phyloP scores from a whole-genome alignment of 2,888 invertebrate species.

The Eristalis tenax region DNA sequence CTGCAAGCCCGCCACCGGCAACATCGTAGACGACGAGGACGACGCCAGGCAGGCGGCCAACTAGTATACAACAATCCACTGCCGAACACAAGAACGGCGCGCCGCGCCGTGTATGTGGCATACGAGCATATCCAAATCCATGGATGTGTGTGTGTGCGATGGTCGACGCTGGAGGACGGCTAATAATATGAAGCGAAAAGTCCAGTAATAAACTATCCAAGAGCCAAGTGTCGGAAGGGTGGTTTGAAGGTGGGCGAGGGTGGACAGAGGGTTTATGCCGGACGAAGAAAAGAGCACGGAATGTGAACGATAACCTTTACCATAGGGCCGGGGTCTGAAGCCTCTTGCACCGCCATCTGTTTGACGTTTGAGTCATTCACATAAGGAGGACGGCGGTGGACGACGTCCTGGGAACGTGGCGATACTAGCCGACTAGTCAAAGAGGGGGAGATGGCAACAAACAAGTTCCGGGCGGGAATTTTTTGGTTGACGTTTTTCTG shows the following conservation, averaged over 20 bases:
- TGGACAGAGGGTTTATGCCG: background rate
- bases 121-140: background rate
- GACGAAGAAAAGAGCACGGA: constrained; percentile 20
- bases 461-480: constrained; percentile 1
- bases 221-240: constrained; percentile 4
- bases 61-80: constrained; percentile 3
- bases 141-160: constrained; percentile 1
- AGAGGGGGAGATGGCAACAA: background rate
- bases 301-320: constrained; percentile 55
- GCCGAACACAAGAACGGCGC: constrained; percentile 28
- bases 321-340: constrained; percentile 35
- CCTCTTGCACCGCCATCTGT: constrained; percentile 31
- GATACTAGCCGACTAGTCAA: background rate
- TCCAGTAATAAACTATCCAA: constrained; percentile 57
- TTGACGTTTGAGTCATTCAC: constrained; percentile 46
- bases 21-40: background rate
- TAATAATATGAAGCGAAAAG: constrained; percentile 59
- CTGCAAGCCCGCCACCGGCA: background rate
- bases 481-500: constrained; percentile 43
- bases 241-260: background rate
- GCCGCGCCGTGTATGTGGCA: background rate
- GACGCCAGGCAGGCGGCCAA: constrained; percentile 58
- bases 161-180: constrained; percentile 12
- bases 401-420: background rate
- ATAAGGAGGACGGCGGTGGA: background rate